A percentile compares a stretch with the other conserved stretches of the same genome.
Conservation (phyloP, 1,140 invertebrate species). For the Calosoma granatense region DNA sequence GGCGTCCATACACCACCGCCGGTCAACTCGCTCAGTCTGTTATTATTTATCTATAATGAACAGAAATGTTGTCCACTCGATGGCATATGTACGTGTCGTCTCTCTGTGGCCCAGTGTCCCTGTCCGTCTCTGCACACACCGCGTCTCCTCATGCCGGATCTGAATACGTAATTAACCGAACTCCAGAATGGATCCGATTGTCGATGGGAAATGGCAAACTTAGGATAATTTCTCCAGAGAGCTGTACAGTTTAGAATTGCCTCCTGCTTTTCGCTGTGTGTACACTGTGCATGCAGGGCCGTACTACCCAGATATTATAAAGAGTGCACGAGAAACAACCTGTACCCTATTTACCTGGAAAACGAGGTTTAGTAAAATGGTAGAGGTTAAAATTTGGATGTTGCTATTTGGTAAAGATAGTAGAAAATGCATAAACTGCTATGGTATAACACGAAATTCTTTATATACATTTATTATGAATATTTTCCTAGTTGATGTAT, state of each 20-base stretch:
- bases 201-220: conserved; percentile 4
- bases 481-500: too few relatives aligned
- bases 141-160: background rate
- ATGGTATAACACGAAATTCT: too few relatives aligned
- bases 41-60: background rate
- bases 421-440: too few relatives aligned
- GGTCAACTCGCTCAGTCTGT: background rate
- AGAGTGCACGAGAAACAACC: too few relatives aligned
- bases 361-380: too few relatives aligned
- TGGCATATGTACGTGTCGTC: background rate
- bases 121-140: background rate
- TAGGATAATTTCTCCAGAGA: conserved; percentile 6
- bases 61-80: background rate
- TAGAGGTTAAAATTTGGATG: too few relatives aligned
- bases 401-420: too few relatives aligned
- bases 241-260: conserved; percentile 5
- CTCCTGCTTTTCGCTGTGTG: background rate
- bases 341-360: too few relatives aligned
- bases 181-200: conserved; percentile 1
- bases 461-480: too few relatives aligned
- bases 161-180: conserved; percentile 6
- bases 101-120: background rate
- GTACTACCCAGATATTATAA: too few relatives aligned
- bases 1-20: background rate
- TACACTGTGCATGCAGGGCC: background rate